These are phyloP conservation scores for Drosophila orosa DNA, from an alignment of 1,140 invertebrate species.

Conservation along the genomic window DNA sequence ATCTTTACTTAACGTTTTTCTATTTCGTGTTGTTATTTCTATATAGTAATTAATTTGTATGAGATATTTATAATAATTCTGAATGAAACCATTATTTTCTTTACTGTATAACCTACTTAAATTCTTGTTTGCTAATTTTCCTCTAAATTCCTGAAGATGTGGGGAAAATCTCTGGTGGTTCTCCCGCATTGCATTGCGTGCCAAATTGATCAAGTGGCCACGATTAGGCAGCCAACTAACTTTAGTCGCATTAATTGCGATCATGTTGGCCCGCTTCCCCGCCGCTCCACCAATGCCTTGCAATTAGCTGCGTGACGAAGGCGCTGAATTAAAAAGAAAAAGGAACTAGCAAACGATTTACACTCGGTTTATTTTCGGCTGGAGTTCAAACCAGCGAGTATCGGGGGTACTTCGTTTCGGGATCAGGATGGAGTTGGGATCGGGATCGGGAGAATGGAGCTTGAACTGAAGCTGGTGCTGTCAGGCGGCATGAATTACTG, in stretches of 20 bases:
- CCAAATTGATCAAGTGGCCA: conserved; percentile 62
- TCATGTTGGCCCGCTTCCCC: conserved; percentile 56
- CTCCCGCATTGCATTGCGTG: conserved; percentile 40
- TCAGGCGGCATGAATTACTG: conserved; percentile 74
- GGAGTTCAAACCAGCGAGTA: conserved; percentile 14
- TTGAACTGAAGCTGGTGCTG: conserved; percentile 29
- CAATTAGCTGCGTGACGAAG: conserved; percentile 72
- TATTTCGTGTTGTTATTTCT: too few species aligned
- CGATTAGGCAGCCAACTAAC: conserved; percentile 37
- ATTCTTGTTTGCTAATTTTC: background rate
- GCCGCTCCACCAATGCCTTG: conserved; percentile 13
- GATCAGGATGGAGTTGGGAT: background rate
- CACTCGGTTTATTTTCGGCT: conserved; percentile 29
- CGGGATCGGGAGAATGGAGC: conserved; percentile 3
- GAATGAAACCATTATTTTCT: background rate
- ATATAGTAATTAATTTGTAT: too few species aligned
- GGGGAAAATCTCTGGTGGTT: background rate
- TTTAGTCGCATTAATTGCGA: conserved; percentile 68
- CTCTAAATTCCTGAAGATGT: background rate
- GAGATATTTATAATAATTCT: background rate
- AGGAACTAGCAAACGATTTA: conserved; percentile 41
- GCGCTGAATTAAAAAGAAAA: conserved; percentile 13
- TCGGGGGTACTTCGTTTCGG: background rate
- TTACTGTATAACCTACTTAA: conserved; percentile 9
- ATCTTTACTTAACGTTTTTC: too few species aligned